These are phyloP conservation scores for Sialia sialis DNA, from an alignment of 2,113 vertebrate genomes.

Conservation along the genomic window DNA sequence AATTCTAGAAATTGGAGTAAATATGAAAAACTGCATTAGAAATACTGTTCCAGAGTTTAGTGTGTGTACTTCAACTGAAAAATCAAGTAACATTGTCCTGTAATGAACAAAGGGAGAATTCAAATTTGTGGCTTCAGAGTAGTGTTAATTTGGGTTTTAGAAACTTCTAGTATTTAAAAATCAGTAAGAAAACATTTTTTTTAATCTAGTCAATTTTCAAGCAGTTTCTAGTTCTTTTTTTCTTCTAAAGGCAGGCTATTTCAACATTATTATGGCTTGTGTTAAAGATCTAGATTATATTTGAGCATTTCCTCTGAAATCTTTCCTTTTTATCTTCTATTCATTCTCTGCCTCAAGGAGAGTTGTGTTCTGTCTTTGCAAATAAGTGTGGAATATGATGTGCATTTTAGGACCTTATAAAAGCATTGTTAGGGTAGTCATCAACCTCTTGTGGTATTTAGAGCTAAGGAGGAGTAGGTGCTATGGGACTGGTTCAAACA, in stretches of 20 bases:
- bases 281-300: neutral
- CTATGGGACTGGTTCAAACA: neutral
- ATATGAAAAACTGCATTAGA: neutral
- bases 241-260: neutral
- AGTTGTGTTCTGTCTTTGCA: neutral
- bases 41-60: neutral
- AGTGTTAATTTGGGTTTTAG: neutral
- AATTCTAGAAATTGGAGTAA: neutral
- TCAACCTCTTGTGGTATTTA: neutral
- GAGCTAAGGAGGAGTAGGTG: accelerated
- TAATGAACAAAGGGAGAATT: neutral
- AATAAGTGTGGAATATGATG: accelerated
- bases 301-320: neutral
- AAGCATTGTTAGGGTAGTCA: neutral
- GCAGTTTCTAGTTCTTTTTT: neutral
- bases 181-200: neutral
- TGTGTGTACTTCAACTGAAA: neutral
- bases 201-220: neutral
- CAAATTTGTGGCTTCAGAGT: neutral
- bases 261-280: neutral
- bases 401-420: neutral
- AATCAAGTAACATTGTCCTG: neutral
- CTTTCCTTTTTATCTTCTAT: neutral
- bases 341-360: neutral
- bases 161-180: neutral